Conservation (phyloP, 92 coral and sea anemone genomes). For the Galaxea fascicularis region DNA sequence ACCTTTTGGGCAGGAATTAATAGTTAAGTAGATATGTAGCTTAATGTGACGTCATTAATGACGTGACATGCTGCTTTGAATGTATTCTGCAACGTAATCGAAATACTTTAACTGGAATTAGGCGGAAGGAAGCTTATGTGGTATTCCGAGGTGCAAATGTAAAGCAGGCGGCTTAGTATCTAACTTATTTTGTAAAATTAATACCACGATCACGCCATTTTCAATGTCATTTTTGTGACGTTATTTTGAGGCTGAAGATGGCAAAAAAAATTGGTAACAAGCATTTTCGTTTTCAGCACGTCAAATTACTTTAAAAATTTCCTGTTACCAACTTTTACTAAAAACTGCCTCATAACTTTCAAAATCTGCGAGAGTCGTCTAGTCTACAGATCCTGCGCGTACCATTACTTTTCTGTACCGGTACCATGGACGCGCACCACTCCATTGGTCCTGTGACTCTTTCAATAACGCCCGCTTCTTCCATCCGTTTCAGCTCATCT, state of each 20-base stretch:
- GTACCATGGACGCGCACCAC: too few relatives aligned
- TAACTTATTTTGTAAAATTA: background rate
- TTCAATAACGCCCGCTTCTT: too few relatives aligned
- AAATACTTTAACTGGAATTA: background rate
- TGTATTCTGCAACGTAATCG: conserved; percentile 2
- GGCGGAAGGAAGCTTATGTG: background rate
- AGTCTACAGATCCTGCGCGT: too few relatives aligned
- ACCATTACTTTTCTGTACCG: too few relatives aligned
- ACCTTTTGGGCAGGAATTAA: conserved; percentile 1
- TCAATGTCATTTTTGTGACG: conserved; percentile 34
- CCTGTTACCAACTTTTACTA: conserved; percentile 12
- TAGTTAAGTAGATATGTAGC: background rate
- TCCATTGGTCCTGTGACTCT: too few relatives aligned
- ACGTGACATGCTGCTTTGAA: background rate
- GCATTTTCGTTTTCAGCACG: background rate
- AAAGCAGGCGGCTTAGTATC: conserved; percentile 6
- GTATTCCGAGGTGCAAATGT: conserved; percentile 5
- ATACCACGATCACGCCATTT: conserved; percentile 34
- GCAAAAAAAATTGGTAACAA: conserved; percentile 26
- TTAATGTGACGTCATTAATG: background rate
- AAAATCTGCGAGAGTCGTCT: background rate
- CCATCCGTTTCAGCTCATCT: too few relatives aligned
- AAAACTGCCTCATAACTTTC: conserved; percentile 16
- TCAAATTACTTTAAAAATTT: conserved; percentile 6
- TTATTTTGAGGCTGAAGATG: conserved; percentile 42